These are phyloP conservation scores for Nicator chloris DNA, from an alignment of 2,113 vertebrate species.

Conservation along the genomic window DNA sequence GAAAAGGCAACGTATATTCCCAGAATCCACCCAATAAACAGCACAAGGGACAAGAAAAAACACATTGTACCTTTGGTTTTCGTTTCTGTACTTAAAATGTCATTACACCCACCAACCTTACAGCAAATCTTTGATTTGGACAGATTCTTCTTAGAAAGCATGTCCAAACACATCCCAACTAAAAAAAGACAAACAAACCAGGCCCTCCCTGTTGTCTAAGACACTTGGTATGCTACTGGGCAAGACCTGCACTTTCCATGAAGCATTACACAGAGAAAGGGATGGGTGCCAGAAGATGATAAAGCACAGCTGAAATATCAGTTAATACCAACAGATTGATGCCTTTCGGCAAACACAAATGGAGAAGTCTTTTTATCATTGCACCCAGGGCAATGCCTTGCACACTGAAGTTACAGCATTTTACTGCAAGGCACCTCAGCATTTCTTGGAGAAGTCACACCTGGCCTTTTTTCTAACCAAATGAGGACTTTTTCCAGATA, in stretches of 20 bases:
- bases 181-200: neutral
- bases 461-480: neutral
- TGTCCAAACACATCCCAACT: neutral
- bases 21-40: neutral
- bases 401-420: neutral
- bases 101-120: neutral
- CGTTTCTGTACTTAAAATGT: neutral
- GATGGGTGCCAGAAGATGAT: neutral
- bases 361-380: neutral
- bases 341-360: neutral
- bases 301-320: neutral
- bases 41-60: neutral
- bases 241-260: neutral
- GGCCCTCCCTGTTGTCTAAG: neutral
- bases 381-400: neutral
- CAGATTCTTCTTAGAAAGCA: neutral
- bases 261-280: neutral
- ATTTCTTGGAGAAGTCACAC: neutral
- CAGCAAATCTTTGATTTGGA: neutral
- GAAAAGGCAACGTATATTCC: neutral
- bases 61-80: neutral
- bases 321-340: neutral
- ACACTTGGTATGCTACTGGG: neutral
- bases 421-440: neutral
- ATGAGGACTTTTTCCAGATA: neutral